Conservation (phyloP, 2,888 invertebrate genomes). For the Lepas anatifera region DNA sequence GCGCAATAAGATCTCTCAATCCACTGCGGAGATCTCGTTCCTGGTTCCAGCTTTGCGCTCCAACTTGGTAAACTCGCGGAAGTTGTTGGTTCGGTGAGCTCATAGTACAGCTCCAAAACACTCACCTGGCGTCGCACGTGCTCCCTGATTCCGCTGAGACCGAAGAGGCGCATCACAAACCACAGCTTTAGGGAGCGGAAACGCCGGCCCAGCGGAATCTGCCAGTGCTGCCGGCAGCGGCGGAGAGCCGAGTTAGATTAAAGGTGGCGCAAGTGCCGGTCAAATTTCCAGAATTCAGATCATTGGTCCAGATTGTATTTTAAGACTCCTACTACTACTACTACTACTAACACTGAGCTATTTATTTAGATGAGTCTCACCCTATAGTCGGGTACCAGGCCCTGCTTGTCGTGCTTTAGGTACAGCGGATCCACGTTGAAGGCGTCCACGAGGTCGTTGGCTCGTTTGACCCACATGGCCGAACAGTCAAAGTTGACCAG, state of each 20-base stretch:
- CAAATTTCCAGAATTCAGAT: too few relatives aligned
- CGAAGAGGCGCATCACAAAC: slow-evolving; percentile 75
- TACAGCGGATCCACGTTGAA: slow-evolving; percentile 86
- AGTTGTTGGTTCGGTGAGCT: too few relatives aligned
- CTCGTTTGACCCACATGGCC: slow-evolving; percentile 71
- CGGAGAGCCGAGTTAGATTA: too few relatives aligned
- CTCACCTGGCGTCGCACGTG: slow-evolving; percentile 57
- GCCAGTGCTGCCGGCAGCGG: slow-evolving; percentile 60
- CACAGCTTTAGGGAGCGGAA: slow-evolving; percentile 87
- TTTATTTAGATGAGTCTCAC: too few relatives aligned
- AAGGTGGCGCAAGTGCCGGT: too few relatives aligned
- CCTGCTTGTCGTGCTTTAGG: slow-evolving; percentile 48
- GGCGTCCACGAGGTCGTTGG: slow-evolving; percentile 58
- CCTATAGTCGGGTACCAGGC: slow-evolving; percentile 45
- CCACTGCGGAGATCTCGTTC: too few relatives aligned
- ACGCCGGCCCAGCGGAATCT: slow-evolving; percentile 70
- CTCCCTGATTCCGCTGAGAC: slow-evolving; percentile 61
- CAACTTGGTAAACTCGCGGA: too few relatives aligned
- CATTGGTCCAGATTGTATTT: too few relatives aligned
- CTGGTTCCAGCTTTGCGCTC: too few relatives aligned
- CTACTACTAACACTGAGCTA: too few relatives aligned
- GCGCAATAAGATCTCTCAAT: too few relatives aligned
- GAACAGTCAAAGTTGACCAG: slow-evolving; percentile 92
- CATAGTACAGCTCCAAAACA: slow-evolving; percentile 65
- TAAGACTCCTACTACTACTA: too few relatives aligned